A percentile compares a stretch with the other conserved stretches of the same genome.
These are phyloP conservation scores for Cyprinodon tularosa DNA, from an alignment of 2,113 vertebrate species.

Conservation along the genomic window DNA sequence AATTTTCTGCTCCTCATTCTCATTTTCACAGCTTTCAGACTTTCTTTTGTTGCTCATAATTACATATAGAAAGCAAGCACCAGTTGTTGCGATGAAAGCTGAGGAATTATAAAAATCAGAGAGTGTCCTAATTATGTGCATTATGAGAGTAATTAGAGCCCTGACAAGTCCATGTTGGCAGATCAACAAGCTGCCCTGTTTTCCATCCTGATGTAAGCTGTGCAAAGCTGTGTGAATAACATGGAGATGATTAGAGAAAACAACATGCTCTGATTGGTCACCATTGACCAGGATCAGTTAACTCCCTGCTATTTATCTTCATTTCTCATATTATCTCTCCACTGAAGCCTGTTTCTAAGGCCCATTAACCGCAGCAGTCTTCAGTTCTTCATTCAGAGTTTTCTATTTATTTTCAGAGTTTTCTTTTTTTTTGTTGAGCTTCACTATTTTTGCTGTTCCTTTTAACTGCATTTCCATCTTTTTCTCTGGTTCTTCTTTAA, in stretches of 20 bases:
- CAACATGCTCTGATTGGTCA: slow-evolving; percentile 2
- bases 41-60: slow-evolving; percentile 18
- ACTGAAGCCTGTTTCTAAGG: neutral
- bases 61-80: slow-evolving; percentile 4
- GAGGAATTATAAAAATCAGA: slow-evolving; percentile 16
- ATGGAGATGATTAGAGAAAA: slow-evolving; percentile 30
- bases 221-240: slow-evolving; percentile 15
- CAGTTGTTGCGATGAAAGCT: slow-evolving; percentile 21
- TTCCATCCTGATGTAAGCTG: neutral
- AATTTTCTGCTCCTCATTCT: slow-evolving; percentile 9
- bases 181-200: slow-evolving; percentile 29
- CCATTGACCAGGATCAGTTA: slow-evolving; percentile 1
- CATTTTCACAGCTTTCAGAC: slow-evolving; percentile 1
- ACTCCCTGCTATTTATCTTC: neutral
- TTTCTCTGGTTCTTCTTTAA: too few species aligned
- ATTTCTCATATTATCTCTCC: neutral
- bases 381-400: too few species aligned
- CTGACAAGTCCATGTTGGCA: slow-evolving; percentile 13
- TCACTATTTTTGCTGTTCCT: too few species aligned
- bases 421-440: too few species aligned
- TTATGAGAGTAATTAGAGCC: slow-evolving; percentile 31
- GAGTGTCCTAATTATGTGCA: slow-evolving; percentile 29
- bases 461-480: too few species aligned
- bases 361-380: too few species aligned
- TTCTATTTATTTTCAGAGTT: too few species aligned